phyloP scores from a whole-genome alignment of 1,140 invertebrate species.

The Hypothenemus hampei region DNA sequence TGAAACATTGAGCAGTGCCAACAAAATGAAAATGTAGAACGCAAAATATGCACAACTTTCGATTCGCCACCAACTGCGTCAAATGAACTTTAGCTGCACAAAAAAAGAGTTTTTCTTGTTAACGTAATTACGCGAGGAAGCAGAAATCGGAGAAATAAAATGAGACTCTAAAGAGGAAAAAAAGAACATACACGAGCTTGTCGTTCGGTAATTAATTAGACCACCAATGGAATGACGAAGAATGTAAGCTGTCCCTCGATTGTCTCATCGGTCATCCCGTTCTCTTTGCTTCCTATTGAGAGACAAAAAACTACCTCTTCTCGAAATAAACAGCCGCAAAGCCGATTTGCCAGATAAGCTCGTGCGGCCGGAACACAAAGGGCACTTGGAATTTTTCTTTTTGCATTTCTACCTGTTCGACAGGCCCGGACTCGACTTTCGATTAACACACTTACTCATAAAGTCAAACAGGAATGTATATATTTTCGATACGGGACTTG shows the following conservation, averaged over 20 bases:
- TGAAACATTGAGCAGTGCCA: too few relatives aligned
- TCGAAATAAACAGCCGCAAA: constrained; percentile 8
- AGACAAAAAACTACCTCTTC: constrained; percentile 4
- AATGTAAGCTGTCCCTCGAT: constrained; percentile 4
- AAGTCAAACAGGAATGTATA: too few relatives aligned
- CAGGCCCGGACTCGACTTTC: constrained; percentile 1
- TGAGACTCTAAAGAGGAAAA: background rate
- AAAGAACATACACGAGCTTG: background rate
- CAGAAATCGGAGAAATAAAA: too few relatives aligned
- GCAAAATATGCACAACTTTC: too few relatives aligned
- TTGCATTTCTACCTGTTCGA: constrained; percentile 1
- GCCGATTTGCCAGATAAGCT: constrained; percentile 10
- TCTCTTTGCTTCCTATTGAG: background rate
- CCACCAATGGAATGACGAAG: constrained; percentile 3
- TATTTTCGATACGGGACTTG: too few relatives aligned
- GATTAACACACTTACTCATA: too few relatives aligned
- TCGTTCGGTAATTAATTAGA: constrained; percentile 4
- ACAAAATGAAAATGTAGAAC: too few relatives aligned
- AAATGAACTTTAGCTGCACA: too few relatives aligned
- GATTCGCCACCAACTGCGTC: too few relatives aligned
- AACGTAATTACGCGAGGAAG: too few relatives aligned
- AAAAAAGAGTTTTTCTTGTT: too few relatives aligned
- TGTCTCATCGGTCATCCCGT: constrained; percentile 4
- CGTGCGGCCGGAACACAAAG: background rate
- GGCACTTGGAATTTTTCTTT: background rate